Conservation (phyloP, 2,888 invertebrate genomes). For the Trissolcus japonicus region DNA sequence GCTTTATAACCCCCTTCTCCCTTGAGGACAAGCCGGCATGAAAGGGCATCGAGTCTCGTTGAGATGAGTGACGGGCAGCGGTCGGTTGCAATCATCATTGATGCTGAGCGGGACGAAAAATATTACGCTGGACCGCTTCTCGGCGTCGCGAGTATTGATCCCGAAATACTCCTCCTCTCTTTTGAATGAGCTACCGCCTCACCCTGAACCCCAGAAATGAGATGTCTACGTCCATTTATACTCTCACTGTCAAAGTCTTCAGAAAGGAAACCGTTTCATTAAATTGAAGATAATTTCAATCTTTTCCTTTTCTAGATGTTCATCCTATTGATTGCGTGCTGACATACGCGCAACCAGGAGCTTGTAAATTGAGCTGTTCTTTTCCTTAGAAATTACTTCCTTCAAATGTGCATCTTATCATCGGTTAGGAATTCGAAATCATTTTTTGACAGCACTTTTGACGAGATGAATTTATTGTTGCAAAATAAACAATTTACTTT, state of each 20-base stretch:
- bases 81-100: slow-evolving; percentile 27
- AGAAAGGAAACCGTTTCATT: too few relatives aligned
- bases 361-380: too few relatives aligned
- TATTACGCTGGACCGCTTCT: slow-evolving; percentile 65
- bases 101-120: slow-evolving; percentile 51
- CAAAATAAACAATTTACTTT: too few relatives aligned
- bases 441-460: too few relatives aligned
- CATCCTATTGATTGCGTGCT: too few relatives aligned
- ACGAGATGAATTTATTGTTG: too few relatives aligned
- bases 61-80: slow-evolving; percentile 40
- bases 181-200: slow-evolving; percentile 69
- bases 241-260: slow-evolving; percentile 8
- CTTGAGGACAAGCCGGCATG: slow-evolving; percentile 9
- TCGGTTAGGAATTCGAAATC: too few relatives aligned
- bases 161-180: slow-evolving; percentile 63
- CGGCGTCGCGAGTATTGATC: slow-evolving; percentile 74
- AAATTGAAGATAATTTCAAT: too few relatives aligned
- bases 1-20: not conserved
- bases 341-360: too few relatives aligned
- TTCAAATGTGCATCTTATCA: too few relatives aligned
- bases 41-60: slow-evolving; percentile 39
- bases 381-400: too few relatives aligned
- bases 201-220: slow-evolving; percentile 63
- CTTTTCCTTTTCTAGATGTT: too few relatives aligned
- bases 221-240: slow-evolving; percentile 53